Conservation (phyloP, 2,888 invertebrate genomes). For the Oscheius sp. region DNA sequence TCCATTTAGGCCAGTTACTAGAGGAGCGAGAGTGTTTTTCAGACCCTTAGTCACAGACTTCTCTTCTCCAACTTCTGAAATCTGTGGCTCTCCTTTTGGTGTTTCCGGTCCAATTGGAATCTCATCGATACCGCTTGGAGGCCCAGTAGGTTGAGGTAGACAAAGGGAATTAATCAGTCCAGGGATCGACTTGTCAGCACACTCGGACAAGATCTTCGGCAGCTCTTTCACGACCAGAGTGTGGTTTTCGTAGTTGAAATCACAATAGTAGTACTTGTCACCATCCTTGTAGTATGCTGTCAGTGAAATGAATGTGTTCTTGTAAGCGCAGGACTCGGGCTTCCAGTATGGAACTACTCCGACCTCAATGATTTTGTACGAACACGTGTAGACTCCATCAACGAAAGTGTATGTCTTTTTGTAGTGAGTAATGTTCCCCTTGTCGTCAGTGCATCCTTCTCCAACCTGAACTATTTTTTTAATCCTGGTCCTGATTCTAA, state of each 20-base stretch:
- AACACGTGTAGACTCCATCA: conserved; percentile 7
- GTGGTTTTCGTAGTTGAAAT: neutral
- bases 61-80: conserved; percentile 4
- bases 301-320: neutral
- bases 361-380: conserved; percentile 6
- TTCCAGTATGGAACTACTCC: conserved; percentile 10
- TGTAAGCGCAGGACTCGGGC: neutral
- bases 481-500: neutral
- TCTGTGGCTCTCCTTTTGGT: conserved; percentile 6
- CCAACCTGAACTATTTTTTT: neutral
- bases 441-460: conserved; percentile 1
- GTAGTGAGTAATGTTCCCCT: conserved; percentile 15
- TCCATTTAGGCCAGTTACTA: too few species aligned
- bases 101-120: neutral
- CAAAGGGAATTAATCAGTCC: neutral
- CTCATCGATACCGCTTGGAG: neutral
- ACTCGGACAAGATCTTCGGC: neutral
- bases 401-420: neutral
- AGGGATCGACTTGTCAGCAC: neutral
- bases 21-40: neutral
- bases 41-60: neutral
- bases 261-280: conserved; percentile 3
- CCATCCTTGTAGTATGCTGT: neutral
- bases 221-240: conserved; percentile 1
- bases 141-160: too few species aligned